Evolutionary conservation across 2,797 vertebrate genomes (phyloP).

Genomic region (Sus cebifrons): DNA sequence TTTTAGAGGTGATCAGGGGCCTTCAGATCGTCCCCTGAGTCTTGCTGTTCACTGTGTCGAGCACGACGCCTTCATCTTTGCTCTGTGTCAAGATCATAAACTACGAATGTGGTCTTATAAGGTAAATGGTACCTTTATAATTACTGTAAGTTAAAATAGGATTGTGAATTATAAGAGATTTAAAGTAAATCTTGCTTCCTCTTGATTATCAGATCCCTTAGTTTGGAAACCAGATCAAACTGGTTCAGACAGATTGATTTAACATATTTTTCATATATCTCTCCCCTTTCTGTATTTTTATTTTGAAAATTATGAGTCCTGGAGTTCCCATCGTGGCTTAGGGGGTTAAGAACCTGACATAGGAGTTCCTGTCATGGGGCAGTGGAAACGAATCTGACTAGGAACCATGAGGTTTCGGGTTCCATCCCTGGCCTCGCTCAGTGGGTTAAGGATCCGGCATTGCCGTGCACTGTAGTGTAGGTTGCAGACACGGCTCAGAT

Average conservation of each 20-base stretch:
- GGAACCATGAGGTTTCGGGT: no score
- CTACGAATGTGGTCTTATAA: slow-evolving; percentile 97
- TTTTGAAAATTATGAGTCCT: slow-evolving; percentile 48
- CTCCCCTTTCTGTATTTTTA: not conserved
- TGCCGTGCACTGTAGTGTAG: no score
- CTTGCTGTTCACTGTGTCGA: slow-evolving; percentile 94
- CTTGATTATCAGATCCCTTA: not conserved
- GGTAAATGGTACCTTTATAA: slow-evolving; percentile 87
- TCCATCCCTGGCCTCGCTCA: no score
- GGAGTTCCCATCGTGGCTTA: no score
- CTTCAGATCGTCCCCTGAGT: slow-evolving; percentile 93
- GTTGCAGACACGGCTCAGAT: no score
- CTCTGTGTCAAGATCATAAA: slow-evolving; percentile 97
- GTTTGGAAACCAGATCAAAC: not conserved
- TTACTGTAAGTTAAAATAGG: not conserved
- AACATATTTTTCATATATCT: slow-evolving; percentile 45
- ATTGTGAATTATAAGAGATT: not conserved
- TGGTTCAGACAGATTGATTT: slow-evolving; percentile 2
- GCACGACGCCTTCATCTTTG: slow-evolving; percentile 95
- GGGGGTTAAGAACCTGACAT: no score
- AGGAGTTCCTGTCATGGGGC: no score
- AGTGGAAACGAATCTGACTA: no score
- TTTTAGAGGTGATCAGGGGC: slow-evolving; percentile 93
- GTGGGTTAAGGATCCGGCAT: no score
- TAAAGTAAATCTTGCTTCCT: slow-evolving; percentile 1